Percentiles rank a stretch among this genome's conserved stretches.
These are phyloP conservation scores for Origma solitaria DNA, from an alignment of 2,113 vertebrate genomes.

Conservation along the genomic window DNA sequence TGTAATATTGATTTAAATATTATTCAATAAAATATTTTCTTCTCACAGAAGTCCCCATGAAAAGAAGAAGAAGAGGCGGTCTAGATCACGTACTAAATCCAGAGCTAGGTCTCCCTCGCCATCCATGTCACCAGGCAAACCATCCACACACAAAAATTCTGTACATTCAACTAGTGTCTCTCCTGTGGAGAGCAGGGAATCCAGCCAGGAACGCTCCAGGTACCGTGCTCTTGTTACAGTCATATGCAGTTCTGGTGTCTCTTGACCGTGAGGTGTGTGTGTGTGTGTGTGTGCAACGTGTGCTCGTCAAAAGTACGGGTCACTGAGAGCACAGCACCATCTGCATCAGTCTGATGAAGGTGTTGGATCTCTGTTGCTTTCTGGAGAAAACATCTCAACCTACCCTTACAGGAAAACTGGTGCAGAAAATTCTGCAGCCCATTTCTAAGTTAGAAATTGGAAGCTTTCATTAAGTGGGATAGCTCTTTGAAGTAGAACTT, in stretches of 20 bases:
- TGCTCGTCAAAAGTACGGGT: neutral
- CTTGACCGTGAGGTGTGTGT: neutral
- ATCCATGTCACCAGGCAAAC: constrained; percentile 76
- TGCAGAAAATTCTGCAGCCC: neutral
- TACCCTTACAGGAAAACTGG: neutral
- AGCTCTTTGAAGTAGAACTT: neutral
- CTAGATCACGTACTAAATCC: constrained; percentile 74
- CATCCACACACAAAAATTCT: constrained; percentile 69
- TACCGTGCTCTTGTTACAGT: neutral
- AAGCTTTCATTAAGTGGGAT: neutral
- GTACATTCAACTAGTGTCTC: constrained; percentile 82
- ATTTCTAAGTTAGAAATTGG: neutral
- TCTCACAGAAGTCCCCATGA: constrained; percentile 78
- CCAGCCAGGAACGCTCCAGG: constrained; percentile 88
- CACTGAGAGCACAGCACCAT: neutral
- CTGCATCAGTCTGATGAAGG: neutral
- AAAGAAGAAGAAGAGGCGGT: constrained; percentile 81
- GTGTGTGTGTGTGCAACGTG: neutral
- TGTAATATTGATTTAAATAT: neutral
- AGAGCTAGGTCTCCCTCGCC: constrained; percentile 80
- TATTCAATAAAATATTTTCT: neutral
- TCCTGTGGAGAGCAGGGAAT: constrained; percentile 86
- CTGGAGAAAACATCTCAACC: neutral
- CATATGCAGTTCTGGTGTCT: neutral
- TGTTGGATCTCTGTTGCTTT: neutral